Conservation (phyloP, 2,797 vertebrate genomes). For the Pelodytes ibericus region DNA sequence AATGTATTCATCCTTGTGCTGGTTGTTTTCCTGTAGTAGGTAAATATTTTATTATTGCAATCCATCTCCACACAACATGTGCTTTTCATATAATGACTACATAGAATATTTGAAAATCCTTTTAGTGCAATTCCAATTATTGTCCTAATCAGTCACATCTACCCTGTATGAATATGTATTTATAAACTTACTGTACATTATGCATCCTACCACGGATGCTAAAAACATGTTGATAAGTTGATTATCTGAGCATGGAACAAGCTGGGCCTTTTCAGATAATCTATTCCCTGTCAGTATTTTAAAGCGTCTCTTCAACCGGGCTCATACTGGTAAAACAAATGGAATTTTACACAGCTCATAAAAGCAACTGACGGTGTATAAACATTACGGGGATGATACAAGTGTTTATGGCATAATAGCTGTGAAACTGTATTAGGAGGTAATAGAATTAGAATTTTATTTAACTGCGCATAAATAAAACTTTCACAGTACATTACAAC, state of each 20-base stretch:
- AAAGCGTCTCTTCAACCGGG: conserved; percentile 70
- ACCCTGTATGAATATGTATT: neutral
- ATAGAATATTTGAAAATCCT: too few species aligned
- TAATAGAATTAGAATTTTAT: conserved; percentile 54
- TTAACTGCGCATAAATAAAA: conserved; percentile 50
- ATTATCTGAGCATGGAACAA: conserved; percentile 12
- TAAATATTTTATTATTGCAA: too few species aligned
- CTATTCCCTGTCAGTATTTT: conserved; percentile 73
- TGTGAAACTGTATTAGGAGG: conserved; percentile 48
- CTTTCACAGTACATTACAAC: conserved; percentile 21
- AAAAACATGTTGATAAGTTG: conserved; percentile 48
- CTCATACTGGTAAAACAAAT: conserved; percentile 44
- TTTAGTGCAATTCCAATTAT: neutral
- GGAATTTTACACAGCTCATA: conserved; percentile 52
- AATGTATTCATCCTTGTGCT: too few species aligned
- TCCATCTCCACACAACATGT: too few species aligned
- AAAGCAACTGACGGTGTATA: conserved; percentile 49
- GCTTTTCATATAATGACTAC: too few species aligned
- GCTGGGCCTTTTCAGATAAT: conserved; percentile 39
- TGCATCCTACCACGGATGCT: neutral
- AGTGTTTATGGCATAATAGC: conserved; percentile 54
- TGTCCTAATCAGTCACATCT: neutral
- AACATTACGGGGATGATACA: conserved; percentile 47
- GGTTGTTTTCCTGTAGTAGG: too few species aligned
- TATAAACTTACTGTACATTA: neutral